Conservation (phyloP, 1,140 invertebrate genomes). For the Dreissena rostriformis region DNA sequence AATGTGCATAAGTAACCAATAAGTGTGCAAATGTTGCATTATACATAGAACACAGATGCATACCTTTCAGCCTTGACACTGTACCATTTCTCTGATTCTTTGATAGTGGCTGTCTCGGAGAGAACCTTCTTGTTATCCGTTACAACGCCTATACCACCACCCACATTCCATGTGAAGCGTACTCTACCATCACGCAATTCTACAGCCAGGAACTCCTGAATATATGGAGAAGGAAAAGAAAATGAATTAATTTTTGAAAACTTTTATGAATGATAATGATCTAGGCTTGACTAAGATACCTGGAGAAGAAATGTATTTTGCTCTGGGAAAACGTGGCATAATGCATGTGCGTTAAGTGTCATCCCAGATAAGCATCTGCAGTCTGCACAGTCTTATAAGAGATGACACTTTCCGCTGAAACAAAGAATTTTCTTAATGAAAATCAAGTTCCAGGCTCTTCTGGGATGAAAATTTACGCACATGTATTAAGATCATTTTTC, state of each 20-base stretch:
- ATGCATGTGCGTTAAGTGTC: neutral
- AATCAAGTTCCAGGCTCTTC: too few species aligned
- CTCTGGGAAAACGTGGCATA: neutral
- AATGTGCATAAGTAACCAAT: too few species aligned
- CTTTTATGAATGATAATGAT: neutral
- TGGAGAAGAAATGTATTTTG: neutral
- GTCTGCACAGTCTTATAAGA: too few species aligned
- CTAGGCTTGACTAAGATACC: neutral
- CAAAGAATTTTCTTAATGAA: too few species aligned
- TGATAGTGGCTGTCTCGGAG: constrained; percentile 83
- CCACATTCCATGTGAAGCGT: constrained; percentile 89
- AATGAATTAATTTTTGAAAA: neutral
- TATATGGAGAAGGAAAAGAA: neutral
- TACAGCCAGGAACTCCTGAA: constrained; percentile 89
- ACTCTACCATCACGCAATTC: constrained; percentile 90
- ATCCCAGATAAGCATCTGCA: too few species aligned
- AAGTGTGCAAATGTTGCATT: too few species aligned
- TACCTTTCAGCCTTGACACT: constrained; percentile 87
- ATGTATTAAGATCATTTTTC: too few species aligned
- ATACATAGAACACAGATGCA: neutral
- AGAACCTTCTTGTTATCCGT: constrained; percentile 83
- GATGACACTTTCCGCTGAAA: too few species aligned
- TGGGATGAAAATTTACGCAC: too few species aligned
- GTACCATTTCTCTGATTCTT: constrained; percentile 89
- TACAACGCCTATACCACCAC: constrained; percentile 84